A percentile compares a stretch with the other conserved stretches of the same genome.
These are phyloP conservation scores for Pseudotriccus pelzelni DNA, from an alignment of 2,797 vertebrate genomes.

Conservation along the genomic window DNA sequence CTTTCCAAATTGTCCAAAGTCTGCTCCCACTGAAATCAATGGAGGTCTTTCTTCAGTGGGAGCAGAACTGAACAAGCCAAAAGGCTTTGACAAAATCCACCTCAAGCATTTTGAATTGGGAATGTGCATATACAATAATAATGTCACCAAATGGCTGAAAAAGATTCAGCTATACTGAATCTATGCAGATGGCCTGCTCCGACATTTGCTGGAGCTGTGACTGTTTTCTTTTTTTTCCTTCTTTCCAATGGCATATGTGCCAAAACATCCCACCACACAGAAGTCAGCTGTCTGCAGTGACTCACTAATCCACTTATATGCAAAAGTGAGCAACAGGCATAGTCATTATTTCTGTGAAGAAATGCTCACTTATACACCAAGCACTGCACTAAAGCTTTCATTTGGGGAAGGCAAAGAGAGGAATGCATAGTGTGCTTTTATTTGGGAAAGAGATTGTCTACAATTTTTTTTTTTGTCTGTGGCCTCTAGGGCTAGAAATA, in stretches of 20 bases:
- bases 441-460: neutral
- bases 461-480: neutral
- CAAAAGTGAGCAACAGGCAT: conserved; percentile 52
- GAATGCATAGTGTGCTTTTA: neutral
- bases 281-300: conserved; percentile 54
- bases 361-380: conserved; percentile 1
- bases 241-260: conserved; percentile 12
- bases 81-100: neutral
- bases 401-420: neutral
- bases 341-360: conserved; percentile 49
- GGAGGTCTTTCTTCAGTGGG: neutral
- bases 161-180: neutral
- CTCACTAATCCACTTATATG: conserved; percentile 29
- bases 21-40: neutral
- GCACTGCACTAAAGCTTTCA: neutral
- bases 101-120: neutral
- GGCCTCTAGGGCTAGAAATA: neutral
- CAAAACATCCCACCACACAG: conserved; percentile 26
- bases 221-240: neutral
- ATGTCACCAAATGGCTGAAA: conserved; percentile 18
- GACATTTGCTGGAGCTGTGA: conserved; percentile 18
- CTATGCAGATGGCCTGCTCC: conserved; percentile 10
- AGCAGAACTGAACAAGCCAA: neutral
- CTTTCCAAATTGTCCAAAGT: neutral
- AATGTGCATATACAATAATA: neutral